Percentiles rank a stretch among this genome's conserved stretches.
Evolutionary conservation across 2,797 vertebrate genomes (phyloP).

Genomic region (Notamacropus eugenii): DNA sequence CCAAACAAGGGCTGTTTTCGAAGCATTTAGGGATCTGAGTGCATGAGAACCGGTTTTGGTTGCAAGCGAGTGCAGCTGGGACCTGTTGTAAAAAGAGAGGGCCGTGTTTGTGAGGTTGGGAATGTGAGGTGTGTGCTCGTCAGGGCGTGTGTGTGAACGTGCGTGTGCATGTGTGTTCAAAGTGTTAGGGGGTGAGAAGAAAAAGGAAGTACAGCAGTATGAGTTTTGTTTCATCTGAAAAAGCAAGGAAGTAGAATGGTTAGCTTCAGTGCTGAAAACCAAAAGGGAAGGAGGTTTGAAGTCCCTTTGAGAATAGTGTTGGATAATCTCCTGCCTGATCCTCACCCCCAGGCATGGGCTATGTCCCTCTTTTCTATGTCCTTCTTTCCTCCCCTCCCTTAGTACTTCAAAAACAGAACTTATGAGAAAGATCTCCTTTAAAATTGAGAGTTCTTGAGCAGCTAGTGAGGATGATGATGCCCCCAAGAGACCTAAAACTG

Average conservation of each 20-base stretch:
- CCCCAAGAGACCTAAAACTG: constrained; percentile 65
- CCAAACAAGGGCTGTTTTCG: constrained; percentile 42
- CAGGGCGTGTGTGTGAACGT: background rate
- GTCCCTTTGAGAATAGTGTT: constrained; percentile 24
- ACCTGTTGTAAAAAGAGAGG: constrained; percentile 69
- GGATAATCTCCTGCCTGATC: constrained; percentile 26
- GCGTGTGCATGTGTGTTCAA: rapidly evolving
- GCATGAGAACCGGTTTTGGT: constrained; percentile 63
- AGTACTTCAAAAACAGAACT: constrained; percentile 59
- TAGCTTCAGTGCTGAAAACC: constrained; percentile 20
- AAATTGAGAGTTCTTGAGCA: constrained; percentile 61
- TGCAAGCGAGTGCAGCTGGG: constrained; percentile 34
- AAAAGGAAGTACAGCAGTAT: constrained; percentile 42
- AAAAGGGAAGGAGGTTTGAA: constrained; percentile 45
- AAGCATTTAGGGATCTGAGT: constrained; percentile 59
- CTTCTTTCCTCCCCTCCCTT: background rate
- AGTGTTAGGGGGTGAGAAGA: constrained; percentile 32
- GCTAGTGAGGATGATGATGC: constrained; percentile 57
- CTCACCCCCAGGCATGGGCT: background rate
- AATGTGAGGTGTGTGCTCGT: constrained; percentile 56
- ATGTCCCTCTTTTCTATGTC: constrained; percentile 57
- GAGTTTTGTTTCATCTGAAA: constrained; percentile 69
- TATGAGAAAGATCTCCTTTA: constrained; percentile 71
- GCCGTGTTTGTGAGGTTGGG: constrained; percentile 63
- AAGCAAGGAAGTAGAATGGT: constrained; percentile 58